phyloP scores from a whole-genome alignment of 2,797 vertebrate species.

The Sarcophilus harrisii region DNA sequence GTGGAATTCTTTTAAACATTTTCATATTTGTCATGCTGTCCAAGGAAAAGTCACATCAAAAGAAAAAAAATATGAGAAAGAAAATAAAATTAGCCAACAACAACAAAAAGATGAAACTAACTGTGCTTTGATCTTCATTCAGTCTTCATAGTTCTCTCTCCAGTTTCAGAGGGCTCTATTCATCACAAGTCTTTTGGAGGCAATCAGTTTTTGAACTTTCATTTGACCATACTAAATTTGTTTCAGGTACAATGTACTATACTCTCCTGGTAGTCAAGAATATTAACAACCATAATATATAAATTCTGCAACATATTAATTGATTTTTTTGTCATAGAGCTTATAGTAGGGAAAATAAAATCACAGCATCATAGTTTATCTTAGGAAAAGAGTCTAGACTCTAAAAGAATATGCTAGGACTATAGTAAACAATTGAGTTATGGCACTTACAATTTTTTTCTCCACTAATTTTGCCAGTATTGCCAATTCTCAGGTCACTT shows the following conservation, averaged over 20 bases:
- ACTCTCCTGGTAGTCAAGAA: slow-evolving; percentile 14
- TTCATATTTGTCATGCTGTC: no score
- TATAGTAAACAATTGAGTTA: background rate
- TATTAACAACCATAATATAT: background rate
- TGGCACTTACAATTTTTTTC: background rate
- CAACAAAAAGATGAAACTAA: no score
- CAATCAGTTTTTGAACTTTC: slow-evolving; percentile 54
- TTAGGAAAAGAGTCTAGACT: background rate
- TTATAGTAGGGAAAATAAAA: background rate
- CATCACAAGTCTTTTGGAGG: no score
- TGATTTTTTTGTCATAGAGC: slow-evolving; percentile 22
- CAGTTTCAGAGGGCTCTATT: no score
- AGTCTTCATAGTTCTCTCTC: no score
- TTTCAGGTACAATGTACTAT: background rate
- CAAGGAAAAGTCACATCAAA: no score
- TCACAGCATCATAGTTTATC: background rate
- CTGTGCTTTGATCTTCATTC: no score
- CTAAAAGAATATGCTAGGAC: background rate
- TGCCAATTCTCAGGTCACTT: background rate
- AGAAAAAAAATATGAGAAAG: no score
- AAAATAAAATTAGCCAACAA: no score
- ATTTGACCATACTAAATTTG: slow-evolving; percentile 27
- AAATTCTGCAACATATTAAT: background rate
- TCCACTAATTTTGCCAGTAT: background rate
- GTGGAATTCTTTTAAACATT: no score